Percentiles rank a stretch among this genome's conserved stretches.
Evolutionary conservation across 2,113 vertebrate species (phyloP).

Genomic region (Catharus minimus): DNA sequence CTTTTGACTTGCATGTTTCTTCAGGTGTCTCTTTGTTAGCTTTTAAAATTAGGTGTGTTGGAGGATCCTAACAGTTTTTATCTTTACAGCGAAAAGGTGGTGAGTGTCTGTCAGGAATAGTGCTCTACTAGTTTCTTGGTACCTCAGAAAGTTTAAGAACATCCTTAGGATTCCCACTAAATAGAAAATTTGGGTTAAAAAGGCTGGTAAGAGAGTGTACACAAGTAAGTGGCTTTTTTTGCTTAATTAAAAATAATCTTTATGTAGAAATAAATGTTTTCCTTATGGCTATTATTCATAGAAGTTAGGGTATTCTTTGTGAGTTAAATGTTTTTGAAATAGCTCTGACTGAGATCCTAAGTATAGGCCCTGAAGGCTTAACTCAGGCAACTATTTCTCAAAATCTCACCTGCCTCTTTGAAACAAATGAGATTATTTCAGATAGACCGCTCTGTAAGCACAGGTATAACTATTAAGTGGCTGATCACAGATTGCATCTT

Average conservation of each 20-base stretch:
- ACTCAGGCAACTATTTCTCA: not conserved
- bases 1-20: not conserved
- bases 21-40: not conserved
- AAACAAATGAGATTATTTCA: slow-evolving; percentile 28
- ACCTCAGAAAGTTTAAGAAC: not conserved
- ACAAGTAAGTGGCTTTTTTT: not conserved
- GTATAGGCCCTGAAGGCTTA: not conserved
- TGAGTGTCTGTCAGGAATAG: not conserved
- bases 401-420: not conserved
- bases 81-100: not conserved
- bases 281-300: not conserved
- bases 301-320: not conserved
- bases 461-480: not conserved
- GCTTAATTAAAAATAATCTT: not conserved
- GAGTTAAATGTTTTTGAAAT: not conserved
- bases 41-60: not conserved
- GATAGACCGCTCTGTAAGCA: not conserved
- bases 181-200: not conserved
- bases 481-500: slow-evolving; percentile 10
- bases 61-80: not conserved
- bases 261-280: not conserved
- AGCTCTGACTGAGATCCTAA: not conserved
- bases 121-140: not conserved
- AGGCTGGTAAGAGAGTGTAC: not conserved
- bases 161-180: not conserved